These are phyloP conservation scores for Pseudomyrmex cubaensis DNA, from an alignment of 1,140 invertebrate genomes.

Conservation along the genomic window DNA sequence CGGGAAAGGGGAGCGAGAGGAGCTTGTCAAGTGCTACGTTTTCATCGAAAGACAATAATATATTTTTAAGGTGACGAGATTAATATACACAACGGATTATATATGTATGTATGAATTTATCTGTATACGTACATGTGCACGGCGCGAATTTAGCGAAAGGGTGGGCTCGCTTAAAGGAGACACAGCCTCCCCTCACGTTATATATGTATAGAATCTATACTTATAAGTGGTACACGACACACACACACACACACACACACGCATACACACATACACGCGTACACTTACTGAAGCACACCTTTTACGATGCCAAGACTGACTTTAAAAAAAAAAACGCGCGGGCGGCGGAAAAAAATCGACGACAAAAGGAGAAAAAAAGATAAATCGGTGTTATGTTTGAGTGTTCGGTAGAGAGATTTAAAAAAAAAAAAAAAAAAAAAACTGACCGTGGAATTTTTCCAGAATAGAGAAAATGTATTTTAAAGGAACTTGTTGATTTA, in stretches of 20 bases:
- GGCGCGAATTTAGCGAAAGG: constrained; percentile 7
- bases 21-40: constrained; percentile 81
- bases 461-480: constrained; percentile 82
- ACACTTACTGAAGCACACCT: constrained; percentile 75
- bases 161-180: neutral
- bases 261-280: no score
- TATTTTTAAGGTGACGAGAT: constrained; percentile 82
- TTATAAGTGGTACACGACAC: constrained; percentile 65
- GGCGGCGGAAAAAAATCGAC: constrained; percentile 51
- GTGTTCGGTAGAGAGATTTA: constrained; percentile 84
- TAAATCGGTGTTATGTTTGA: constrained; percentile 85
- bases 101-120: constrained; percentile 73
- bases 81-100: constrained; percentile 67
- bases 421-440: constrained; percentile 31
- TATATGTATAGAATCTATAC: constrained; percentile 57
- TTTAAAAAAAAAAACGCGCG: constrained; percentile 55
- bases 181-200: constrained; percentile 4
- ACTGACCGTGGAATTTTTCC: constrained; percentile 73
- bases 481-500: constrained; percentile 83
- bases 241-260: no score
- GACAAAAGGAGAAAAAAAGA: constrained; percentile 60
- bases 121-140: constrained; percentile 72
- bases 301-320: constrained; percentile 84
- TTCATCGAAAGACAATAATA: constrained; percentile 86
- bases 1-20: constrained; percentile 1